phyloP scores from a whole-genome alignment of 2,888 invertebrate species.

The Conchocele bisecta region DNA sequence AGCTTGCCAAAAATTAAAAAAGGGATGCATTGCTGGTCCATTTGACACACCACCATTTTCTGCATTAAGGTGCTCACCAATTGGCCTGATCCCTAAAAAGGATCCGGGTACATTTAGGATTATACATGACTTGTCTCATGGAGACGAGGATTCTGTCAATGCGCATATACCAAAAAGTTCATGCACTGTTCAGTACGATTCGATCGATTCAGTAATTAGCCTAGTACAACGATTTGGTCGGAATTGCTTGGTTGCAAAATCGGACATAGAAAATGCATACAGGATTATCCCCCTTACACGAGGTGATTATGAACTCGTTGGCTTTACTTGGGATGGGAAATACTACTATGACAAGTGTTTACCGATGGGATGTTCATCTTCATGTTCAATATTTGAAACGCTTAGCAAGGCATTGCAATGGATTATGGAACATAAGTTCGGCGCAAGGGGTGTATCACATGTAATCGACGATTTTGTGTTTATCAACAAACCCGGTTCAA shows the following conservation, averaged over 20 bases:
- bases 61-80: slow-evolving; percentile 25
- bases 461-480: slow-evolving; percentile 28
- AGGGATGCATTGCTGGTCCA: slow-evolving; percentile 29
- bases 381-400: slow-evolving; percentile 26
- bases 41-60: slow-evolving; percentile 10
- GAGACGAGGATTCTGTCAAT: slow-evolving; percentile 33
- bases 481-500: background rate
- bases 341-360: slow-evolving; percentile 23
- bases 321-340: slow-evolving; percentile 13
- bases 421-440: slow-evolving; percentile 6
- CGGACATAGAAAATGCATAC: slow-evolving; percentile 21
- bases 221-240: slow-evolving; percentile 18
- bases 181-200: slow-evolving; percentile 25
- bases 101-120: slow-evolving; percentile 32
- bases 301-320: slow-evolving; percentile 6
- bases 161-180: slow-evolving; percentile 29
- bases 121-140: slow-evolving; percentile 45
- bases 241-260: slow-evolving; percentile 9
- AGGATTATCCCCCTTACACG: slow-evolving; percentile 14
- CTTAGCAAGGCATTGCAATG: slow-evolving; percentile 23
- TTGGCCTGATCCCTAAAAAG: slow-evolving; percentile 43
- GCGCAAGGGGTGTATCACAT: slow-evolving; percentile 1
- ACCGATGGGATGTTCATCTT: slow-evolving; percentile 27
- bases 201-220: slow-evolving; percentile 19
- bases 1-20: no score